Percentiles rank a stretch among this genome's conserved stretches.
Evolutionary conservation across 1,140 invertebrate species (phyloP).

Genomic region (Lepidurus arcticus): DNA sequence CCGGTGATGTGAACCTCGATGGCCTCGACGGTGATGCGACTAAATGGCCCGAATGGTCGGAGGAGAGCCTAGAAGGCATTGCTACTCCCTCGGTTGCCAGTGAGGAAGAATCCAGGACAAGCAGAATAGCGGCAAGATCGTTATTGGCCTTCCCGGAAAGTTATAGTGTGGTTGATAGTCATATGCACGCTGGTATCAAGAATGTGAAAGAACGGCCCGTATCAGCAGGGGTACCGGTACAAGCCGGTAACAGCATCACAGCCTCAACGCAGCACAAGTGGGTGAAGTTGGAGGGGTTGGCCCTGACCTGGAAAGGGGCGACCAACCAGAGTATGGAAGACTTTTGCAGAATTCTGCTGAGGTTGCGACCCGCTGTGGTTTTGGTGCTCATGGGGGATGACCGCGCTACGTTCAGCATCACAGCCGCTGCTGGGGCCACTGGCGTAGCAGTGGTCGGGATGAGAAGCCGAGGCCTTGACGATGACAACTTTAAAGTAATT

Average conservation of each 20-base stretch:
- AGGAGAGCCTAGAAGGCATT: background rate
- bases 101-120: background rate
- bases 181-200: background rate
- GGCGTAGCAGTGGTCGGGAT: background rate
- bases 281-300: background rate
- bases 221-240: background rate
- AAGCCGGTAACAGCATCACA: background rate
- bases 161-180: background rate
- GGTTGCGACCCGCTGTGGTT: background rate
- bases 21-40: background rate
- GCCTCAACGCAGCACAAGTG: constrained; percentile 9
- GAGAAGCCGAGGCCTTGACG: background rate
- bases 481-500: background rate
- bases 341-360: background rate
- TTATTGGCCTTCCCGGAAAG: background rate
- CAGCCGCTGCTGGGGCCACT: background rate
- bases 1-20: background rate
- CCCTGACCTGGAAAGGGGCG: background rate
- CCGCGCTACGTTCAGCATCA: constrained; percentile 4
- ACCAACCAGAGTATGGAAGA: constrained; percentile 6
- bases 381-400: background rate
- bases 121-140: background rate
- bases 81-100: background rate
- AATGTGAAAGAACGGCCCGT: background rate
- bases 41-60: constrained; percentile 3